phyloP scores from a whole-genome alignment of 1,140 invertebrate species.

The Pachypsylla venusta region DNA sequence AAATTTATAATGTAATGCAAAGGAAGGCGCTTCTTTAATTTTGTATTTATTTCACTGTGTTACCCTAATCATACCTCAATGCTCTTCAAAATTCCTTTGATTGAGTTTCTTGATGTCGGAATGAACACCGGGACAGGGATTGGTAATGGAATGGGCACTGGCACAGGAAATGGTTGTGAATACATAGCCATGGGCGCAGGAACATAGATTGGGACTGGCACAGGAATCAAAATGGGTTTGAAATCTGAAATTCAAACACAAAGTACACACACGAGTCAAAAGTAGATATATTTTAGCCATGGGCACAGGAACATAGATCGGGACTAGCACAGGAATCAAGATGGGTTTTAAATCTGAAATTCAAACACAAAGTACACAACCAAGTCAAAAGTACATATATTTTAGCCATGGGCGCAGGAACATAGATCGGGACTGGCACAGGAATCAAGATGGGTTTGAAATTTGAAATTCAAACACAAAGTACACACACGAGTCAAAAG shows the following conservation, averaged over 20 bases:
- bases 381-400: slow-evolving; percentile 66
- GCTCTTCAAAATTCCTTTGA: slow-evolving; percentile 67
- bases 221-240: slow-evolving; percentile 63
- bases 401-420: slow-evolving; percentile 76
- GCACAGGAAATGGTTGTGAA: slow-evolving; percentile 62
- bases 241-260: too few species aligned
- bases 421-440: slow-evolving; percentile 76
- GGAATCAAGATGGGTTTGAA: too few species aligned
- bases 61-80: slow-evolving; percentile 51
- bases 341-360: too few species aligned
- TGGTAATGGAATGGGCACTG: slow-evolving; percentile 74
- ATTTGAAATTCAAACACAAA: too few species aligned
- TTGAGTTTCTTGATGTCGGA: slow-evolving; percentile 70
- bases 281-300: slow-evolving; percentile 72
- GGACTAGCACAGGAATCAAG: slow-evolving; percentile 73
- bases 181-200: slow-evolving; percentile 80
- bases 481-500: too few species aligned
- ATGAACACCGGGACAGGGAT: slow-evolving; percentile 83
- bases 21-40: too few species aligned
- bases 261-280: too few species aligned
- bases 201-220: slow-evolving; percentile 80
- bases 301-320: slow-evolving; percentile 75
- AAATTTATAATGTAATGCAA: too few species aligned
- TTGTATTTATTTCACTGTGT: too few species aligned
- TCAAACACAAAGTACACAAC: too few species aligned